These are phyloP conservation scores for Ascidia mentula DNA, from an alignment of 23 tunicate genomes.

Conservation along the genomic window DNA sequence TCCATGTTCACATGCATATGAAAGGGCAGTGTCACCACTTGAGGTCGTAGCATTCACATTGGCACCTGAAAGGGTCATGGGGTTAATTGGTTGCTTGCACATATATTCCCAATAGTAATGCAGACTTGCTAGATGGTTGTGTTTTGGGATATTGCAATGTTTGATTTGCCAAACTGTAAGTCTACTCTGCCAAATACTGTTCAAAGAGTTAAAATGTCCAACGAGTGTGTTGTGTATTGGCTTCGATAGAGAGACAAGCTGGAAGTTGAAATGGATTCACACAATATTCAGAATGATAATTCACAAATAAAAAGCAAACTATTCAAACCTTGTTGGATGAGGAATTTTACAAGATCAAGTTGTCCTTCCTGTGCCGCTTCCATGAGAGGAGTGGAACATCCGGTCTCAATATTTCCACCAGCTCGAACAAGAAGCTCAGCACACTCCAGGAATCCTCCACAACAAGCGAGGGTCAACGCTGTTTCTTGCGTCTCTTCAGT, in stretches of 20 bases:
- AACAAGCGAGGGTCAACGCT: slow-evolving; percentile 89
- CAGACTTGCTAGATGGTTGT: too few relatives aligned
- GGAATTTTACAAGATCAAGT: slow-evolving; percentile 68
- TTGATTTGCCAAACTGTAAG: too few relatives aligned
- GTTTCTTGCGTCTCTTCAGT: slow-evolving; percentile 99
- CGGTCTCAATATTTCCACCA: slow-evolving; percentile 89
- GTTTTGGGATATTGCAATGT: too few relatives aligned
- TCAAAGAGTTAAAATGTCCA: too few relatives aligned
- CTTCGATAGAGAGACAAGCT: too few relatives aligned
- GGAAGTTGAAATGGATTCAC: too few relatives aligned
- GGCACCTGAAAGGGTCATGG: slow-evolving; percentile 64
- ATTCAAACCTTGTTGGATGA: slow-evolving; percentile 51
- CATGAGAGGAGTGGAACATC: slow-evolving; percentile 98
- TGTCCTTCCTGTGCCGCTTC: slow-evolving; percentile 99
- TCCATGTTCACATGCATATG: slow-evolving; percentile 95
- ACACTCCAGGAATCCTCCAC: slow-evolving; percentile 94
- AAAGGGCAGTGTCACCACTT: slow-evolving; percentile 95
- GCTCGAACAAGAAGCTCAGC: slow-evolving; percentile 68
- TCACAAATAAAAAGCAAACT: too few relatives aligned
- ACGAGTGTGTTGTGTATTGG: too few relatives aligned
- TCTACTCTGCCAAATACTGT: too few relatives aligned
- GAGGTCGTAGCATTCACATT: slow-evolving; percentile 79
- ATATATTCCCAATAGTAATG: too few relatives aligned
- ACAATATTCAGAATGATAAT: too few relatives aligned
- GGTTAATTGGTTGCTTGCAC: too few relatives aligned